Conservation (phyloP, 2,797 vertebrate species). For the Eulemur rubriventer region DNA sequence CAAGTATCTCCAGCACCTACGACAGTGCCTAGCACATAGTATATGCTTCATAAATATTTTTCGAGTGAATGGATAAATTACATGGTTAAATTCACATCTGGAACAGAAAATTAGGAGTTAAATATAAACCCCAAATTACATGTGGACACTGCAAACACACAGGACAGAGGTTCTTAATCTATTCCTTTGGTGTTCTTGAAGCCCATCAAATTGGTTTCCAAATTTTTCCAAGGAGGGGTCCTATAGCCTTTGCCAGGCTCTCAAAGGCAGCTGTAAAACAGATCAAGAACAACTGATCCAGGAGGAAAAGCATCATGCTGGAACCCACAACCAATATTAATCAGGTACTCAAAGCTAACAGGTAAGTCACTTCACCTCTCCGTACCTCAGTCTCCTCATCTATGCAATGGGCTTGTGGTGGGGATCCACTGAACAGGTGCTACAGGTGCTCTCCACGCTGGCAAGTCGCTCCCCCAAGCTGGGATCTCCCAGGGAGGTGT, state of each 20-base stretch:
- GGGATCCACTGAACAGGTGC: not conserved
- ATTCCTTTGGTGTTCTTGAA: not conserved
- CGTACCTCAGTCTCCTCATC: not conserved
- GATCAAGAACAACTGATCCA: not conserved
- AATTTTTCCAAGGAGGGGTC: not conserved
- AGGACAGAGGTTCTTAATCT: not conserved
- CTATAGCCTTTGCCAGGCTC: not conserved
- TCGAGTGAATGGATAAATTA: not conserved
- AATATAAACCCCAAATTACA: not conserved
- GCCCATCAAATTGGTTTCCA: not conserved
- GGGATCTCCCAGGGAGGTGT: fast-evolving
- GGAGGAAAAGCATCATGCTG: not conserved
- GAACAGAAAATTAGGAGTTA: not conserved
- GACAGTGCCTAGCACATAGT: not conserved
- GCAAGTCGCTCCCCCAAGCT: not conserved
- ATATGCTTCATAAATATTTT: not conserved
- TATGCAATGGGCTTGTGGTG: not conserved
- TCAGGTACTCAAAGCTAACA: not conserved
- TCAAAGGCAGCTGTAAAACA: not conserved
- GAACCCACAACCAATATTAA: not conserved
- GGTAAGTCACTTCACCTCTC: not conserved
- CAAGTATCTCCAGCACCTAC: not conserved
- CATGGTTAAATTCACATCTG: not conserved
- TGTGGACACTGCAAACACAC: not conserved
- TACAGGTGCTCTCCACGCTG: not conserved